Evolutionary conservation across 1,140 invertebrate species (phyloP).

Genomic region (Papilio glaucus): DNA sequence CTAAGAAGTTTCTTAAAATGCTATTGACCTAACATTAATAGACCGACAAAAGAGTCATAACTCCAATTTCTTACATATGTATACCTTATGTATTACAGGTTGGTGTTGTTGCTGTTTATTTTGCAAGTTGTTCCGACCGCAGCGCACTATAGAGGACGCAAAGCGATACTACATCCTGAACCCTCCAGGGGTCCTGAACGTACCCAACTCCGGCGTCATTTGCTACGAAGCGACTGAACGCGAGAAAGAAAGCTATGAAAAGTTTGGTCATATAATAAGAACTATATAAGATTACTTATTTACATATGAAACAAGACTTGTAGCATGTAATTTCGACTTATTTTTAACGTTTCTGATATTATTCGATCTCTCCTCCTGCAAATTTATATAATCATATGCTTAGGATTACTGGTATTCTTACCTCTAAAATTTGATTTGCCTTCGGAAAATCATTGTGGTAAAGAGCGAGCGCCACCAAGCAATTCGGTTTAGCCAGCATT

Average conservation of each 20-base stretch:
- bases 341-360: too few species aligned
- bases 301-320: background rate
- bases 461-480: slow-evolving; percentile 73
- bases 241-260: slow-evolving; percentile 60
- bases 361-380: too few species aligned
- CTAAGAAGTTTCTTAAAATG: too few species aligned
- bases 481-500: slow-evolving; percentile 78
- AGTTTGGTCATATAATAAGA: slow-evolving; percentile 66
- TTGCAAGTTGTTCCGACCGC: slow-evolving; percentile 62
- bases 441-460: slow-evolving; percentile 80
- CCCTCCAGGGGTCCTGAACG: slow-evolving; percentile 58
- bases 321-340: too few species aligned
- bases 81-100: slow-evolving; percentile 51
- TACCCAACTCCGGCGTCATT: slow-evolving; percentile 41
- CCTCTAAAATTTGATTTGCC: slow-evolving; percentile 81
- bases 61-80: too few species aligned
- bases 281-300: slow-evolving; percentile 50
- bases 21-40: too few species aligned
- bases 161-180: slow-evolving; percentile 54
- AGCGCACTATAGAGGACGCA: slow-evolving; percentile 56
- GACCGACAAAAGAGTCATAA: too few species aligned
- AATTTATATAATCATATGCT: too few species aligned
- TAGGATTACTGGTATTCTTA: slow-evolving; percentile 45
- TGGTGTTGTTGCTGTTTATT: slow-evolving; percentile 67
- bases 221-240: slow-evolving; percentile 54